phyloP scores from a whole-genome alignment of 2,113 vertebrate genomes.

The Aptenodytes forsteri region DNA sequence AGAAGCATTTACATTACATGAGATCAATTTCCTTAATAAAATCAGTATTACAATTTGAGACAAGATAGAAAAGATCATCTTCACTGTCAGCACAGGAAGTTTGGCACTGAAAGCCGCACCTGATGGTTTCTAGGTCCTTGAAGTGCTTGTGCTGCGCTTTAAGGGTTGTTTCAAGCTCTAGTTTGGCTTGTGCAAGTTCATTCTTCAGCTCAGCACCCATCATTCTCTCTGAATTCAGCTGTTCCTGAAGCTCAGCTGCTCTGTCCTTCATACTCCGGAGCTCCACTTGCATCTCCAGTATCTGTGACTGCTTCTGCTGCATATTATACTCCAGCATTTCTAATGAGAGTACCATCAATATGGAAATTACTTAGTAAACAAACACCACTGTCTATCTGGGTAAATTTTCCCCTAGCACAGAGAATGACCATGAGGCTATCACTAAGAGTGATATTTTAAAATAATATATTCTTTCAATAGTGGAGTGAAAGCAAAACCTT shows the following conservation, averaged over 20 bases:
- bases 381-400: not conserved
- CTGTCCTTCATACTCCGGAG: constrained; percentile 64
- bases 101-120: constrained; percentile 66
- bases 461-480: not conserved
- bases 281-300: constrained; percentile 78
- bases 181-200: constrained; percentile 87
- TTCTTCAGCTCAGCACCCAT: constrained; percentile 81
- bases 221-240: constrained; percentile 74
- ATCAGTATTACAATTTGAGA: not conserved
- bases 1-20: not conserved
- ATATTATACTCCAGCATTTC: constrained; percentile 67
- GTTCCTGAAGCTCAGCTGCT: constrained; percentile 75
- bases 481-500: not conserved
- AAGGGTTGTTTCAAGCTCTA: constrained; percentile 89
- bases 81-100: not conserved
- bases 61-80: not conserved
- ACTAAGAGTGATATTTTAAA: not conserved
- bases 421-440: not conserved
- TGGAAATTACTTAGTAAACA: not conserved
- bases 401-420: not conserved
- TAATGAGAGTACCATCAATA: constrained; percentile 10
- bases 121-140: constrained; percentile 89
- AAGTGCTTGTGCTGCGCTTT: constrained; percentile 90
- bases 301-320: constrained; percentile 74
- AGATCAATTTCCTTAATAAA: not conserved